These are phyloP conservation scores for Lymantria dispar DNA, from an alignment of 2,888 invertebrate species.

Conservation along the genomic window DNA sequence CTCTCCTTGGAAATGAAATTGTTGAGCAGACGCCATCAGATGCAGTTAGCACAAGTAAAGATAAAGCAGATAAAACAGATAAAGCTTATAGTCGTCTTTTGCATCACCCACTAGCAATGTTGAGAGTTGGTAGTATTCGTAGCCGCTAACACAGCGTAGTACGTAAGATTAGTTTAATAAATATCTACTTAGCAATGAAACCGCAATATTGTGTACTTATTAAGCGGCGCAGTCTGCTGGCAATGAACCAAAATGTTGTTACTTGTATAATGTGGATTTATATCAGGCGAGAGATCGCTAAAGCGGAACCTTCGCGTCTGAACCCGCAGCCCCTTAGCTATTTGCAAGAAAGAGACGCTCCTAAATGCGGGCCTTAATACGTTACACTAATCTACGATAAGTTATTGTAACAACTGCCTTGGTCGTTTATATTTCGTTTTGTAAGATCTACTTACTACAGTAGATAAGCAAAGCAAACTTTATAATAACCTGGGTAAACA, in stretches of 20 bases:
- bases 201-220: conserved; percentile 27
- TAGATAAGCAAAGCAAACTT: too few species aligned
- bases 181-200: conserved; percentile 1
- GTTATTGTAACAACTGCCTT: conserved; percentile 23
- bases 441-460: neutral
- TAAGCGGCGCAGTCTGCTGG: conserved; percentile 55
- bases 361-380: conserved; percentile 28
- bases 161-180: neutral
- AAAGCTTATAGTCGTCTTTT: too few species aligned
- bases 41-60: too few species aligned
- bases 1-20: too few species aligned
- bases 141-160: too few species aligned
- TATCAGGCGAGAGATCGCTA: conserved; percentile 50
- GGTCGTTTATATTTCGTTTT: neutral
- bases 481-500: too few species aligned
- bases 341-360: conserved; percentile 54
- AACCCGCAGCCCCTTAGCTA: conserved; percentile 60
- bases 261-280: conserved; percentile 75
- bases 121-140: too few species aligned
- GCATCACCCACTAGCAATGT: too few species aligned
- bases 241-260: conserved; percentile 75
- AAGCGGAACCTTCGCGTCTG: conserved; percentile 41
- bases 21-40: too few species aligned
- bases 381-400: conserved; percentile 37
- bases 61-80: too few species aligned